A percentile compares a stretch with the other conserved stretches of the same genome.
Evolutionary conservation across 2,113 vertebrate species (phyloP).

Genomic region (Vicugna pacos): DNA sequence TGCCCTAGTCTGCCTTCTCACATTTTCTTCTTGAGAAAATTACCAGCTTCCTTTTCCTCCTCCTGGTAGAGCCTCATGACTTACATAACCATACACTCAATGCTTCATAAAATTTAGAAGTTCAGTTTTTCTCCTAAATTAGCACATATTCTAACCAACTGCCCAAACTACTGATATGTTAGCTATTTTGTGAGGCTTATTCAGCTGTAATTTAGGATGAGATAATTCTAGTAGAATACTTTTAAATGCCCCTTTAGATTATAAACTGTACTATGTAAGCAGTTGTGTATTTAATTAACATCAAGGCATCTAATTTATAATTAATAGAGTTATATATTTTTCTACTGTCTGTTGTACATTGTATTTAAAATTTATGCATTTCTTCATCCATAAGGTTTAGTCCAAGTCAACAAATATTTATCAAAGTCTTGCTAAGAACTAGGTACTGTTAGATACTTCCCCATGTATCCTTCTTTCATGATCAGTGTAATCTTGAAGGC

Average conservation of each 20-base stretch:
- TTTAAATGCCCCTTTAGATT: conserved; percentile 41
- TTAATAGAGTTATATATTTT: background rate
- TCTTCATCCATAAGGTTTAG: background rate
- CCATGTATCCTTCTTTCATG: background rate
- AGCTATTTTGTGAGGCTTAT: background rate
- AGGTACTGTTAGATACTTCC: background rate
- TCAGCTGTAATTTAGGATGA: background rate
- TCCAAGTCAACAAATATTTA: background rate
- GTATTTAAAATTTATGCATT: background rate
- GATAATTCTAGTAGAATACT: conserved; percentile 22
- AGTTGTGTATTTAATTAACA: background rate
- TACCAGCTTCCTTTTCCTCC: background rate
- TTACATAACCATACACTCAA: background rate
- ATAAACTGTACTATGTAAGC: background rate
- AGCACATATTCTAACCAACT: background rate
- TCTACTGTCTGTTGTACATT: background rate
- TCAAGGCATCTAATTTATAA: conserved; percentile 24
- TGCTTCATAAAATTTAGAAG: background rate
- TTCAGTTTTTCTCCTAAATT: background rate
- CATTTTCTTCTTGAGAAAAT: background rate
- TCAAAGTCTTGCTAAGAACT: background rate
- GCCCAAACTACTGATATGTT: background rate
- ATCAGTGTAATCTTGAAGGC: background rate
- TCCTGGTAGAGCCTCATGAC: background rate
- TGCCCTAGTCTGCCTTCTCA: background rate